Base-by-base conservation (phyloP, 2,888 invertebrate species). In the Psococerastis gibbosa region DNA sequence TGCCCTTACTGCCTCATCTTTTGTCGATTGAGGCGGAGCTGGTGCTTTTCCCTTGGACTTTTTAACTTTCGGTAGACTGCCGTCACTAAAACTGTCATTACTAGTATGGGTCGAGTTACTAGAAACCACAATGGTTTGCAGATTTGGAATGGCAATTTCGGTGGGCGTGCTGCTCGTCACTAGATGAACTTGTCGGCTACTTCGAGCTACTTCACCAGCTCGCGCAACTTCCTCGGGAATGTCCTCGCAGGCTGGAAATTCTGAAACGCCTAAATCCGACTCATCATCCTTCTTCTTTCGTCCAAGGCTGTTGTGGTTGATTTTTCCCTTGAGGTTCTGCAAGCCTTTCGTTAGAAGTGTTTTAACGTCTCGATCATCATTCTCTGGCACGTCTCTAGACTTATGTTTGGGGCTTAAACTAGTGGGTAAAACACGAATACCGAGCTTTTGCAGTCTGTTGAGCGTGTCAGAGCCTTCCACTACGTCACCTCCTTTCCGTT, bases 41-140 rank as follows among this genome's bases (percentile, higher is more conserved):
- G 80, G 81, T 2, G 80, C 79, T 62, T 78, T 78, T 0, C 78
- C 73, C 58, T 81, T 80, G 34, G 66, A 69, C 56, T 72, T 76
- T 52, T 73, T 76, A 1, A 60, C 54, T 48, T 43, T 32, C 23
- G 46, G 45, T 22, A 35, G 32, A 11, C 45, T 47, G n/a, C 49
- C 42, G 35, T 46, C 44, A 38, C 42, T 43, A 51, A 46, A 38
- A 55, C 49, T 45, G 52, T 55, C 33, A 49, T 54, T 55, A 63
- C 66, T 48, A 46, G 51, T 49, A 41, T 44, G 9, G 34, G 47
- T 27, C 45, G 46, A 32, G 35, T 43, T 18, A 46, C 47, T 15
- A 50, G 22, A 49, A 44, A 49, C 49, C 3, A 49, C 42, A 5
- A 49, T 45, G n/a, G 54, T 56, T 3, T 62, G 52, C 13, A 61